These are phyloP conservation scores for Arion vulgaris DNA, from an alignment of 1,140 invertebrate species.

Conservation along the genomic window DNA sequence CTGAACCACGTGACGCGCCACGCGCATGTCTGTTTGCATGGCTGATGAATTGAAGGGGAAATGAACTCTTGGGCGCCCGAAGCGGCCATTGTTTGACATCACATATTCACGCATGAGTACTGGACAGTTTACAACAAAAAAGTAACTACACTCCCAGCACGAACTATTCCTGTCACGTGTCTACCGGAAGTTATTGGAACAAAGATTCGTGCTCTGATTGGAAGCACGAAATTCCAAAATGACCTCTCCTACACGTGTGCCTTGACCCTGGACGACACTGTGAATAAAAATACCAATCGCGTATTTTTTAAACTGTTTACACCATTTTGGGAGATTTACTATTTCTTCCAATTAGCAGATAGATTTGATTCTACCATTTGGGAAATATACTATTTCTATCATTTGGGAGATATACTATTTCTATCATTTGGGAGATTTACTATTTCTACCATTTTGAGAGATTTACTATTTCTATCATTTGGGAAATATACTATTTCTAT, in stretches of 20 bases:
- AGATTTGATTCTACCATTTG: too few species aligned
- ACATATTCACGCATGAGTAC: background rate
- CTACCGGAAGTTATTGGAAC: conserved; percentile 17
- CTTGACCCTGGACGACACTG: background rate
- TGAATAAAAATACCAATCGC: too few species aligned
- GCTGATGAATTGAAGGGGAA: conserved; percentile 12
- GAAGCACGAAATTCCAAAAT: background rate
- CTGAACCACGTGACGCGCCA: conserved; percentile 19
- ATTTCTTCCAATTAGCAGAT: too few species aligned
- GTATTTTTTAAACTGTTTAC: too few species aligned
- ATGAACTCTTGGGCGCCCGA: background rate
- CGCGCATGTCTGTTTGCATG: conserved; percentile 23
- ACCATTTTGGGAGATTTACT: too few species aligned
- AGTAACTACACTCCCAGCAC: conserved; percentile 4
- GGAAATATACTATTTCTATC: too few species aligned
- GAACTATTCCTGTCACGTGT: background rate
- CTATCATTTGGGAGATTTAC: too few species aligned
- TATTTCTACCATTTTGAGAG: too few species aligned
- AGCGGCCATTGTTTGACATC: conserved; percentile 15
- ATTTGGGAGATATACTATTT: too few species aligned
- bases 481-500: too few species aligned
- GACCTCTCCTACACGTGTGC: background rate
- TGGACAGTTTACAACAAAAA: background rate
- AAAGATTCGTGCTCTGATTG: conserved; percentile 16
- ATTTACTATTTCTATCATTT: too few species aligned